Conservation (phyloP, 2,797 vertebrate species). For the Ciconia nigra region DNA sequence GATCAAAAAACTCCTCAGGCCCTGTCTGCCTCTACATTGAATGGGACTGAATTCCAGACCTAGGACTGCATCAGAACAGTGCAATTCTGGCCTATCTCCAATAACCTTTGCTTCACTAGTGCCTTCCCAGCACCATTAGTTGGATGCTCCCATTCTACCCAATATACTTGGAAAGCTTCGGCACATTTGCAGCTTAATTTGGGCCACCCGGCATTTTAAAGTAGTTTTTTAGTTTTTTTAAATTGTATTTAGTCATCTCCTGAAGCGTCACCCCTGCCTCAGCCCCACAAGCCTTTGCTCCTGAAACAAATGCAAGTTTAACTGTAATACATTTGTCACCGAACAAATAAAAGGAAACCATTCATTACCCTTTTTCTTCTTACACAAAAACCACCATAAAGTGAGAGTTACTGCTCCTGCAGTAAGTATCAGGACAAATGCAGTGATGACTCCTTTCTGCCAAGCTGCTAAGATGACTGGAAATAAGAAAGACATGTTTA, state of each 20-base stretch:
- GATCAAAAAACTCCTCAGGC: background rate
- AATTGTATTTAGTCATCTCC: background rate
- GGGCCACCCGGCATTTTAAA: background rate
- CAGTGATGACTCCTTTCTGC: constrained; percentile 75
- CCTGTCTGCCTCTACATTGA: background rate
- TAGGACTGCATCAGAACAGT: background rate
- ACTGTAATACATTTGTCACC: background rate
- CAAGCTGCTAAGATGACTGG: constrained; percentile 74
- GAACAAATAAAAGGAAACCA: background rate
- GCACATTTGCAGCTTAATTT: background rate
- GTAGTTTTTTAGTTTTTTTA: background rate
- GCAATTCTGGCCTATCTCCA: background rate
- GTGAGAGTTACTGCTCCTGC: background rate
- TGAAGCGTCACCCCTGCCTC: background rate
- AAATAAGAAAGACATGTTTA: background rate
- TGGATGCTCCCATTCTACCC: background rate
- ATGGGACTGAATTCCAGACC: background rate
- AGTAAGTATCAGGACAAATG: constrained; percentile 27
- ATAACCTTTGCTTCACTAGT: background rate
- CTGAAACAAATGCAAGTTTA: background rate
- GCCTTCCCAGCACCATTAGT: background rate
- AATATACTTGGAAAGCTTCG: background rate
- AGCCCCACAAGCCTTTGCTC: background rate
- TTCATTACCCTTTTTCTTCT: constrained; percentile 75
- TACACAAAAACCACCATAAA: constrained; percentile 56